Conservation (phyloP, 2,888 invertebrate species). For the Cynaeus angustus region DNA sequence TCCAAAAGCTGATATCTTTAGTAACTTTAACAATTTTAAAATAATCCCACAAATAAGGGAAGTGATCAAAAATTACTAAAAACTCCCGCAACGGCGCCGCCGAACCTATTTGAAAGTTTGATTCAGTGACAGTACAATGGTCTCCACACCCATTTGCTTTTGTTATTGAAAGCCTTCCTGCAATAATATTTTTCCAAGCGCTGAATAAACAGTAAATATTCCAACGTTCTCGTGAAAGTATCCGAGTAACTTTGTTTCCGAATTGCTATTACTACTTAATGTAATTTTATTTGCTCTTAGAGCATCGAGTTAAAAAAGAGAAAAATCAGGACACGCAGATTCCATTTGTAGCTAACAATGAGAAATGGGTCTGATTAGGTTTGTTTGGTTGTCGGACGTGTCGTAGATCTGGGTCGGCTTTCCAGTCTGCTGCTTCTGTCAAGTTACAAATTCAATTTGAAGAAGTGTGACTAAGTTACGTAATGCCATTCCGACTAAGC, state of each 20-base stretch:
- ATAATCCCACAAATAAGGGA: too few relatives aligned
- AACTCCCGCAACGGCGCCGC: too few relatives aligned
- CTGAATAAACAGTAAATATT: slow-evolving; percentile 47
- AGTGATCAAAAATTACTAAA: too few relatives aligned
- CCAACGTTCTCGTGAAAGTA: slow-evolving; percentile 30
- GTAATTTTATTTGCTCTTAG: slow-evolving; percentile 32
- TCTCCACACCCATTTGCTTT: slow-evolving; percentile 38
- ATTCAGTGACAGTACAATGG: slow-evolving; percentile 29
- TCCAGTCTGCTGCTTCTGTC: slow-evolving; percentile 61
- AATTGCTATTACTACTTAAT: slow-evolving; percentile 41
- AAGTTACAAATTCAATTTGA: slow-evolving; percentile 64
- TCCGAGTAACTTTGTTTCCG: slow-evolving; percentile 13
- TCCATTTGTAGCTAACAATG: slow-evolving; percentile 59
- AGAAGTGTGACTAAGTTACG: slow-evolving; percentile 61
- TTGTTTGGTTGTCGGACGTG: slow-evolving; percentile 62
- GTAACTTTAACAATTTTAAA: too few relatives aligned
- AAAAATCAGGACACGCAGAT: slow-evolving; percentile 55
- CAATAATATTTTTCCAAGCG: slow-evolving; percentile 48
- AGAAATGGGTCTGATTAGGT: slow-evolving; percentile 62
- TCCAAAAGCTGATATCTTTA: too few relatives aligned
- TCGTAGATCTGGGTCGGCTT: slow-evolving; percentile 59
- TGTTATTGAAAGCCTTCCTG: slow-evolving; percentile 46
- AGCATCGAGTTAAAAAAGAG: slow-evolving; percentile 26
- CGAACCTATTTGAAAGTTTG: background rate
- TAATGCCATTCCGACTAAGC: slow-evolving; percentile 55